A percentile compares a stretch with the other conserved stretches of the same genome.
These are phyloP conservation scores for Lycia hirtaria DNA, from an alignment of 2,888 invertebrate genomes.

Conservation along the genomic window DNA sequence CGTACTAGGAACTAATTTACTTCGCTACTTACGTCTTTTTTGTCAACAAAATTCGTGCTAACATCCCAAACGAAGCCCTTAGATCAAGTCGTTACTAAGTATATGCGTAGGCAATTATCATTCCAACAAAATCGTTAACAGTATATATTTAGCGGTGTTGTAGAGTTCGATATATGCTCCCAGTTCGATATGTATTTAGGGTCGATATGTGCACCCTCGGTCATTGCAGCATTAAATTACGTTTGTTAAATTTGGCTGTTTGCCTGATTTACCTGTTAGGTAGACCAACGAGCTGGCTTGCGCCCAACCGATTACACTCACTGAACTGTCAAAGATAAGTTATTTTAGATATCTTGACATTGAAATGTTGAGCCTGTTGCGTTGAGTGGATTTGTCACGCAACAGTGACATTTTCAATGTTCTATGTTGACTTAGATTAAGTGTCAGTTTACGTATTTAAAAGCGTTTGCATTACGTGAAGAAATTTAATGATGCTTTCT, in stretches of 20 bases:
- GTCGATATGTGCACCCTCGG: slow-evolving; percentile 68
- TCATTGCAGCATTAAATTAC: slow-evolving; percentile 82
- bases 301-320: slow-evolving; percentile 80
- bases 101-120: slow-evolving; percentile 33
- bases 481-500: too few relatives aligned
- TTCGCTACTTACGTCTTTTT: not conserved
- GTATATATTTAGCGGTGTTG: not conserved
- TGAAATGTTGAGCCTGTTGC: slow-evolving; percentile 66
- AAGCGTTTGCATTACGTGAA: slow-evolving; percentile 29
- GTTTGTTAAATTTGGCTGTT: slow-evolving; percentile 78
- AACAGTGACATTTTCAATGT: slow-evolving; percentile 47
- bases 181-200: too few relatives aligned
- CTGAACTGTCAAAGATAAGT: slow-evolving; percentile 84
- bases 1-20: not conserved
- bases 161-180: too few relatives aligned
- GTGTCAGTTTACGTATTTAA: slow-evolving; percentile 40
- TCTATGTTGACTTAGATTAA: slow-evolving; percentile 43
- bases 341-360: slow-evolving; percentile 82
- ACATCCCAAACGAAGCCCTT: slow-evolving; percentile 14
- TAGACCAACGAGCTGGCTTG: slow-evolving; percentile 69
- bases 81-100: slow-evolving; percentile 17
- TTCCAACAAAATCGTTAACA: slow-evolving; percentile 27
- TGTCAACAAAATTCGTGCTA: not conserved
- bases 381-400: slow-evolving; percentile 61
- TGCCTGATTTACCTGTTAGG: slow-evolving; percentile 82